phyloP scores from a whole-genome alignment of 2,113 vertebrate species.

The Tylochromis polylepis region DNA sequence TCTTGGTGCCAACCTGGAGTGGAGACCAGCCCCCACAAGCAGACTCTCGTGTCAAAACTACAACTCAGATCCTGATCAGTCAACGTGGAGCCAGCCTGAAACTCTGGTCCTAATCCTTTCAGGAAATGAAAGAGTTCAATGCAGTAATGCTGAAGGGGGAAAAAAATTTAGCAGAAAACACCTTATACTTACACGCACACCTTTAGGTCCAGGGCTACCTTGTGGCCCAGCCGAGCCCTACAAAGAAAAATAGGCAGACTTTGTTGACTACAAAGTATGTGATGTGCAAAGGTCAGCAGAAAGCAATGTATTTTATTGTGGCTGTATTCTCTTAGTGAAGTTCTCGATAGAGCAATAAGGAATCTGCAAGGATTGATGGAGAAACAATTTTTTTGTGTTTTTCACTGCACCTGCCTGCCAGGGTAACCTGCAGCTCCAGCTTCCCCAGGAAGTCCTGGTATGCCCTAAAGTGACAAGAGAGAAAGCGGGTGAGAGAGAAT shows the following conservation, averaged over 20 bases:
- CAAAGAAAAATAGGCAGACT: constrained; percentile 1
- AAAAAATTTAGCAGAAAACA: neutral
- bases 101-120: constrained; percentile 45
- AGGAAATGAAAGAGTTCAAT: constrained; percentile 52
- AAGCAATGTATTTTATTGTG: neutral
- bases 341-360: neutral
- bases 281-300: neutral
- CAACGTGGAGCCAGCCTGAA: neutral
- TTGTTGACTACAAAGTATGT: neutral
- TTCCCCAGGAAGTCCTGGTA: constrained; percentile 81
- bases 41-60: neutral
- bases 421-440: constrained; percentile 89
- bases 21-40: neutral
- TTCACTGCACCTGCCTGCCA: constrained; percentile 99
- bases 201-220: constrained; percentile 93
- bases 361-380: constrained; percentile 4
- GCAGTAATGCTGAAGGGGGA: neutral
- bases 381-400: constrained; percentile 52
- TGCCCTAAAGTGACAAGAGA: constrained; percentile 74
- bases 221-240: constrained; percentile 92
- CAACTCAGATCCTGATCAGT: neutral
- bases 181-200: constrained; percentile 84
- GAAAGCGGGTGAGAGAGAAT: constrained; percentile 18
- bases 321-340: neutral
- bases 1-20: constrained; percentile 5